Percentiles rank a stretch among this genome's conserved stretches.
phyloP scores from a whole-genome alignment of 2,888 invertebrate genomes.

The Latrodectus hesperus region DNA sequence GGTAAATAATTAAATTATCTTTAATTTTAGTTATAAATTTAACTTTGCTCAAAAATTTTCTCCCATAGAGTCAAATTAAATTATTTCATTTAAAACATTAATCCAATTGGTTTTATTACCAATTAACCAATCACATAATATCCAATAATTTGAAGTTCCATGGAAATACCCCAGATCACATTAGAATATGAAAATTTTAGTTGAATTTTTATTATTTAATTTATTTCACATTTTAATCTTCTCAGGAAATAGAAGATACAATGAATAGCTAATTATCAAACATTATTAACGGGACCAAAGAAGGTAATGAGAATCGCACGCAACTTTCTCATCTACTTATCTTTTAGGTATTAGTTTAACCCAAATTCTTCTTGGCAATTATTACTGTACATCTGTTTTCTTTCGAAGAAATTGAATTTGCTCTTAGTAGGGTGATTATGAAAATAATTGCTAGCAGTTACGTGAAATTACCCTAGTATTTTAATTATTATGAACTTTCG shows the following conservation, averaged over 20 bases:
- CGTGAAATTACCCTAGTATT: slow-evolving; percentile 12
- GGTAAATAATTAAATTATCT: no score
- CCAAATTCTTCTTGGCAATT: slow-evolving; percentile 17
- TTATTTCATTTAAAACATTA: no score
- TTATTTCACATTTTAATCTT: no score
- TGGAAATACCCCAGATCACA: no score
- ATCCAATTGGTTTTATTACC: no score
- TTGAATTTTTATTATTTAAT: no score
- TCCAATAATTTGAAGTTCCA: no score
- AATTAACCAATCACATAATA: no score
- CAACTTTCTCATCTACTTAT: slow-evolving; percentile 28
- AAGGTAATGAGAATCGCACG: slow-evolving; percentile 30
- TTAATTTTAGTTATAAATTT: no score
- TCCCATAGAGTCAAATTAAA: no score
- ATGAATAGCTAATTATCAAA: slow-evolving; percentile 26
- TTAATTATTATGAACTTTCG: slow-evolving; percentile 36
- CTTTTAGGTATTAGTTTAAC: slow-evolving; percentile 39
- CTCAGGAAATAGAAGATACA: neutral
- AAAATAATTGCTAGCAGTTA: slow-evolving; percentile 23
- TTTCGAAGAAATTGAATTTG: slow-evolving; percentile 48
- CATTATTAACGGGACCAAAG: slow-evolving; percentile 17
- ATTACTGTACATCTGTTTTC: slow-evolving; percentile 55
- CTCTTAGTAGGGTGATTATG: slow-evolving; percentile 31
- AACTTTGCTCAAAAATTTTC: no score
- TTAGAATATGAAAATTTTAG: no score